Conservation (phyloP, 2,888 invertebrate species). For the Sinohyriopsis cumingii region DNA sequence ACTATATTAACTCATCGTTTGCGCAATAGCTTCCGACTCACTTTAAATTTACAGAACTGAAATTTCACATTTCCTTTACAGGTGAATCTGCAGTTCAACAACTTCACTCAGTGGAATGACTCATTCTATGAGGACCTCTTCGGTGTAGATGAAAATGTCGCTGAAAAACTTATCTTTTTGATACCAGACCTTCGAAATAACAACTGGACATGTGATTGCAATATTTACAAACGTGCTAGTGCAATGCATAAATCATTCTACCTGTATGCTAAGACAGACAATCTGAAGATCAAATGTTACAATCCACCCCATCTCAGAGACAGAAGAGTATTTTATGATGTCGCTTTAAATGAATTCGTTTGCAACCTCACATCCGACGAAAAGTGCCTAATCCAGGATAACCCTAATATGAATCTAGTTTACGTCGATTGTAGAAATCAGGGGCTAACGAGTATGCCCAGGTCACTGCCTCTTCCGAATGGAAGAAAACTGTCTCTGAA, state of each 20-base stretch:
- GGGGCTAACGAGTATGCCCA: constrained; percentile 21
- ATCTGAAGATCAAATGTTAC: constrained; percentile 23
- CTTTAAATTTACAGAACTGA: too few relatives aligned
- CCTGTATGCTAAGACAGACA: constrained; percentile 16
- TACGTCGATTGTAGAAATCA: constrained; percentile 26
- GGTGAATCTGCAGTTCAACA: too few relatives aligned
- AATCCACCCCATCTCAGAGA: constrained; percentile 27
- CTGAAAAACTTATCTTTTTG: too few relatives aligned
- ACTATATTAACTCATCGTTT: too few relatives aligned
- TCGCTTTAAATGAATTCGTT: constrained; percentile 22
- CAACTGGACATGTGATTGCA: constrained; percentile 37
- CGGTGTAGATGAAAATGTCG: too few relatives aligned
- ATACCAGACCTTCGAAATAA: constrained; percentile 30
- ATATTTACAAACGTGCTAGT: constrained; percentile 21
- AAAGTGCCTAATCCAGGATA: constrained; percentile 35
- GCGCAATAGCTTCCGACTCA: too few relatives aligned
- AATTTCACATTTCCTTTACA: too few relatives aligned
- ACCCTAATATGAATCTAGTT: constrained; percentile 21
- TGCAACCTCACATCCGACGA: constrained; percentile 30
- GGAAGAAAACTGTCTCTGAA: too few relatives aligned
- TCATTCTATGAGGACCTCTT: too few relatives aligned
- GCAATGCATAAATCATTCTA: constrained; percentile 28
- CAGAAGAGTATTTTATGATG: constrained; percentile 22
- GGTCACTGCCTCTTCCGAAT: constrained; percentile 5
- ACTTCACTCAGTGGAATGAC: too few relatives aligned